Evolutionary conservation across 1,140 invertebrate species (phyloP).

Genomic region (Papilio polyxenes): DNA sequence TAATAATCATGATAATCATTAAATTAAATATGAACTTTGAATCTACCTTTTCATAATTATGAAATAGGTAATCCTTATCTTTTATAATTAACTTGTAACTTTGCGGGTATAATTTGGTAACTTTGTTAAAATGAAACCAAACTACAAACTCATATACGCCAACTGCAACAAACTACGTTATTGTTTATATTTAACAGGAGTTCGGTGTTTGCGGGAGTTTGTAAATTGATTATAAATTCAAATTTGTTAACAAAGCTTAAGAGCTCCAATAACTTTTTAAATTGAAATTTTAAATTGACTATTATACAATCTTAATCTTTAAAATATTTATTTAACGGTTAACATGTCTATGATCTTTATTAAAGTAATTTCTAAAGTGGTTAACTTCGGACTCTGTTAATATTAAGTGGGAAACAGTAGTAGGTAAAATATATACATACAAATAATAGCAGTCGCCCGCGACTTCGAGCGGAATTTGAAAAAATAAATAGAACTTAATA

Average conservation of each 20-base stretch:
- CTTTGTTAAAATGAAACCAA: background rate
- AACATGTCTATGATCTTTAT: no score
- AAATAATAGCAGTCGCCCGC: no score
- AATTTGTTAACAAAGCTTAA: background rate
- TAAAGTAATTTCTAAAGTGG: no score
- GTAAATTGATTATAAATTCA: slow-evolving; percentile 9
- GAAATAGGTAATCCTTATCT: background rate
- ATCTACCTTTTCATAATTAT: background rate
- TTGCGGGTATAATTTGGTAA: background rate
- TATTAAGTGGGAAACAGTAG: no score
- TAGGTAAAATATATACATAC: no score
- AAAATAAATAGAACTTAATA: no score
- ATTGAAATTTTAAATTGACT: background rate
- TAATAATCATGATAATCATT: no score
- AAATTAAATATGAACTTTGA: background rate
- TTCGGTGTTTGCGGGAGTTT: background rate
- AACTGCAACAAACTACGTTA: slow-evolving; percentile 18
- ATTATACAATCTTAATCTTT: background rate
- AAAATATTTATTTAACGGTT: background rate
- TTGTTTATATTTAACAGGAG: slow-evolving; percentile 22
- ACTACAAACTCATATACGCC: slow-evolving; percentile 14
- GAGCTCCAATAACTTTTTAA: background rate
- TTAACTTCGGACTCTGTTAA: no score
- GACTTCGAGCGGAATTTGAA: no score
- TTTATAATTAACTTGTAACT: background rate